These are phyloP conservation scores for Boloria euphrosyne DNA, from an alignment of 2,888 invertebrate species.

Conservation along the genomic window DNA sequence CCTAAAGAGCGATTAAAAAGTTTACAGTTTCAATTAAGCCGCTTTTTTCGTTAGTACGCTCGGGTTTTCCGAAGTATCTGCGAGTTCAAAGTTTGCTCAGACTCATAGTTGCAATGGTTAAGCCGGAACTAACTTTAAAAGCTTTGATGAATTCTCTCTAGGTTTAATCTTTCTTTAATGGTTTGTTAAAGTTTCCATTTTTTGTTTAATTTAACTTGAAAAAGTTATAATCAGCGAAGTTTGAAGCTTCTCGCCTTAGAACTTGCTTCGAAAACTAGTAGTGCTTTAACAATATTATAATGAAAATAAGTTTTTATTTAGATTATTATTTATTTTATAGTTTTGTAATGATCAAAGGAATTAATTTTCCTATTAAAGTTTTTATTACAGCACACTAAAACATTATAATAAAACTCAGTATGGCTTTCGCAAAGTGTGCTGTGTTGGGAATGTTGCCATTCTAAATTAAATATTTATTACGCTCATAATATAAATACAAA, in stretches of 20 bases:
- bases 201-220: constrained; percentile 41
- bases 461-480: too few relatives aligned
- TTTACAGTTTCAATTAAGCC: constrained; percentile 48
- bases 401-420: too few relatives aligned
- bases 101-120: constrained; percentile 57
- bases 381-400: not conserved
- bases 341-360: constrained; percentile 36
- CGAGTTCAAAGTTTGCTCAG: constrained; percentile 44
- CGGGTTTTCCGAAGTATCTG: constrained; percentile 39
- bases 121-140: constrained; percentile 56
- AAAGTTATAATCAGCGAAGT: constrained; percentile 41
- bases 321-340: not conserved
- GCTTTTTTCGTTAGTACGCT: constrained; percentile 42
- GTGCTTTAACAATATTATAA: constrained; percentile 18
- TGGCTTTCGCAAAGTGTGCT: too few relatives aligned
- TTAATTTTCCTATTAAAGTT: not conserved
- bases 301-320: constrained; percentile 13
- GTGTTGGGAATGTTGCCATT: too few relatives aligned
- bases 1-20: constrained; percentile 42
- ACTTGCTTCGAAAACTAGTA: constrained; percentile 16
- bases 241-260: constrained; percentile 34
- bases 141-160: constrained; percentile 55
- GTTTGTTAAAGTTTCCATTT: constrained; percentile 44
- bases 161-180: constrained; percentile 50
- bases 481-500: too few relatives aligned